phyloP scores from a whole-genome alignment of 2,113 vertebrate genomes.

The Corvus cornix region DNA sequence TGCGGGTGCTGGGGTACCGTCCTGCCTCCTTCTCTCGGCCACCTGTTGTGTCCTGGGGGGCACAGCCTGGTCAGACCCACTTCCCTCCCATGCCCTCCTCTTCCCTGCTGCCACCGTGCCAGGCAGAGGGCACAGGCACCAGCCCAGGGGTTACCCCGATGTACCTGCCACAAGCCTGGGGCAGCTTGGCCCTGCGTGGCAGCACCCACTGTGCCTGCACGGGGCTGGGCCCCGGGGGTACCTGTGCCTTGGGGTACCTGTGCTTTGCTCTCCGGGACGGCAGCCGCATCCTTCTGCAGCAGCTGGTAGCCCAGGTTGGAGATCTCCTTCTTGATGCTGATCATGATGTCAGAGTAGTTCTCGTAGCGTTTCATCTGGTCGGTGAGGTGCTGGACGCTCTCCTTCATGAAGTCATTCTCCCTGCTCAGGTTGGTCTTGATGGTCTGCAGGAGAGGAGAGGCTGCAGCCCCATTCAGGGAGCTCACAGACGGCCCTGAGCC shows the following conservation, averaged over 20 bases:
- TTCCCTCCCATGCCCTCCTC: background rate
- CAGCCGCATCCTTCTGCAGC: constrained; percentile 86
- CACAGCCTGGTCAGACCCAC: background rate
- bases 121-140: background rate
- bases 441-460: constrained; percentile 73
- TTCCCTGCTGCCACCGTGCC: fast-evolving
- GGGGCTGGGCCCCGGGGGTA: fast-evolving
- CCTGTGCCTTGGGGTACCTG: constrained; percentile 73
- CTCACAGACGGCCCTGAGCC: fast-evolving
- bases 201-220: fast-evolving
- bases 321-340: constrained; percentile 96
- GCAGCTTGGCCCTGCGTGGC: background rate
- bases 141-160: fast-evolving
- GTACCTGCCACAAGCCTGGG: fast-evolving
- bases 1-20: constrained; percentile 77
- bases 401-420: constrained; percentile 91
- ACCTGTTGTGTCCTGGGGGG: constrained; percentile 78
- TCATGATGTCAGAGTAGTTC: constrained; percentile 94
- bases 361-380: constrained; percentile 90
- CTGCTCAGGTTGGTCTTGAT: constrained; percentile 92
- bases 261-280: constrained; percentile 69
- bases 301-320: constrained; percentile 91
- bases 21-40: constrained; percentile 74
- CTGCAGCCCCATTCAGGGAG: background rate
- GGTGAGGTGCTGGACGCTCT: constrained; percentile 85